phyloP scores from a whole-genome alignment of 1,140 invertebrate genomes.

The Drosophila parvula region DNA sequence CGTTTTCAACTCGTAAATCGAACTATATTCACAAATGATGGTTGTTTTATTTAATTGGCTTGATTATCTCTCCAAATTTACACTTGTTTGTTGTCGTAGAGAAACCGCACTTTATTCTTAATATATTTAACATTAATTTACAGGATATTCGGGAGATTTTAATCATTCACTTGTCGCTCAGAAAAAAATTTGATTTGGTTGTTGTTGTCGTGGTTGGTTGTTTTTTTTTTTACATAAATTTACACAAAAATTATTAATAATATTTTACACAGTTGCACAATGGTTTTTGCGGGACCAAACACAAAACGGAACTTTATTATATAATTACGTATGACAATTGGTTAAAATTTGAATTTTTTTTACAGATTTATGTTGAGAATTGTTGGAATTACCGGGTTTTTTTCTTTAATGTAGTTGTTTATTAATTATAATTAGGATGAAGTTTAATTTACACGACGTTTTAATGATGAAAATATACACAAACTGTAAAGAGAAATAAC shows the following conservation, averaged over 20 bases:
- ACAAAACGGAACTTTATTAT: constrained; percentile 55
- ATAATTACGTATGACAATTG: constrained; percentile 68
- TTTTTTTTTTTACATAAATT: constrained; percentile 72
- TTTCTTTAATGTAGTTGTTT: constrained; percentile 54
- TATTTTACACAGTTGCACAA: constrained; percentile 73
- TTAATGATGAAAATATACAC: constrained; percentile 82
- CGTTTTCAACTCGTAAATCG: constrained; percentile 1
- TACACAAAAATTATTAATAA: constrained; percentile 79
- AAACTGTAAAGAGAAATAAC: constrained; percentile 69
- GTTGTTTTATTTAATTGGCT: constrained; percentile 14
- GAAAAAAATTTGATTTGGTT: constrained; percentile 58
- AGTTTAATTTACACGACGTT: constrained; percentile 80
- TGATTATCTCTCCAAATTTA: constrained; percentile 16
- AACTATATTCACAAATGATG: constrained; percentile 38
- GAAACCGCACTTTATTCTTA: constrained; percentile 71
- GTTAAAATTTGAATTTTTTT: constrained; percentile 59
- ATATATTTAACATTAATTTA: constrained; percentile 67
- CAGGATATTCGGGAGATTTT: constrained; percentile 54
- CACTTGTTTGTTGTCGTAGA: constrained; percentile 45
- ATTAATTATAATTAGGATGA: constrained; percentile 78
- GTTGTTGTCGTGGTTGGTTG: constrained; percentile 41
- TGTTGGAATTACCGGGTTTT: constrained; percentile 16
- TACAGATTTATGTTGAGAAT: constrained; percentile 61
- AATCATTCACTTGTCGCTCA: constrained; percentile 35
- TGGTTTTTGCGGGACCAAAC: constrained; percentile 35